Percentiles rank a stretch among this genome's conserved stretches.
Conservation (phyloP, 2,888 invertebrate genomes). For the Phytoseiulus persimilis region DNA sequence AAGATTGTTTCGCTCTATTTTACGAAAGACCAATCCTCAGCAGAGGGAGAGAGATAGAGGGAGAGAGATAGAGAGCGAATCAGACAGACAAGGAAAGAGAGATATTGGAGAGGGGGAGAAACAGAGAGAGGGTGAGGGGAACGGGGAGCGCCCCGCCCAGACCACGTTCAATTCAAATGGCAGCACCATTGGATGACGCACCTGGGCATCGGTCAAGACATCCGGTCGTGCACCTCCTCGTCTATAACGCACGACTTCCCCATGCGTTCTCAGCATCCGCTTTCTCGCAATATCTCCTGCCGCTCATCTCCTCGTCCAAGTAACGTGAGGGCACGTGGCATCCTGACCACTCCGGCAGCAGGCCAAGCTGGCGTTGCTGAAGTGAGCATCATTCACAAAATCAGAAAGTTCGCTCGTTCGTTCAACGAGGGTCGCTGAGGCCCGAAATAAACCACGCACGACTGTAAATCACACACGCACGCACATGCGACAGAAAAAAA, state of each 20-base stretch:
- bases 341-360: no score
- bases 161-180: slow-evolving; percentile 37
- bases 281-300: neutral
- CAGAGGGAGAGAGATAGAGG: no score
- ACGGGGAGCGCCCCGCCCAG: neutral
- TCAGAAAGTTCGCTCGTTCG: neutral
- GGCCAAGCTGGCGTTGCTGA: neutral
- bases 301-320: neutral
- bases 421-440: neutral
- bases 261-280: neutral
- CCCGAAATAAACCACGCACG: neutral
- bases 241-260: slow-evolving; percentile 22
- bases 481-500: neutral
- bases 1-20: neutral
- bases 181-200: neutral
- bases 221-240: slow-evolving; percentile 28
- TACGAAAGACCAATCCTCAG: neutral
- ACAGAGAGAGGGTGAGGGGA: no score
- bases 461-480: neutral
- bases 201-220: slow-evolving; percentile 27
- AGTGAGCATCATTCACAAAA: neutral
- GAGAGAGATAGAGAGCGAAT: no score
- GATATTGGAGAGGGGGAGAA: no score
- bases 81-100: no score
- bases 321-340: neutral